These are phyloP conservation scores for Clitarchus hookeri DNA, from an alignment of 2,888 invertebrate genomes.

Conservation along the genomic window DNA sequence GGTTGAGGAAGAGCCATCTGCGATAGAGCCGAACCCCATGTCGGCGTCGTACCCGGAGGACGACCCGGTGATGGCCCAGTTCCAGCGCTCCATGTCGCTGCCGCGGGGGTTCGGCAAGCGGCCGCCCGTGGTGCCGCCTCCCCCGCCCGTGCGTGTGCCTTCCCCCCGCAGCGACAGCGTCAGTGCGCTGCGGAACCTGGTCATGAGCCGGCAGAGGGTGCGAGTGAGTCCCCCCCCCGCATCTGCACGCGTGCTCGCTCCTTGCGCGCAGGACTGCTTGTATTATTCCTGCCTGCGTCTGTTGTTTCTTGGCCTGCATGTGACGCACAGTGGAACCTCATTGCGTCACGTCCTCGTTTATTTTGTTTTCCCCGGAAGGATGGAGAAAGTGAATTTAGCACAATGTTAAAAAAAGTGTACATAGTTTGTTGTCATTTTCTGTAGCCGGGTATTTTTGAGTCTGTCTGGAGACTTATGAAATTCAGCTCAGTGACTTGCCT, in stretches of 20 bases:
- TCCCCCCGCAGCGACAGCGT: slow-evolving; percentile 53
- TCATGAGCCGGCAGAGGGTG: slow-evolving; percentile 52
- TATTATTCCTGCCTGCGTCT: too few species aligned
- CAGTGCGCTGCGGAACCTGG: slow-evolving; percentile 52
- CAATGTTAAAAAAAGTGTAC: too few species aligned
- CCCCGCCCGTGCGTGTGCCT: slow-evolving; percentile 47
- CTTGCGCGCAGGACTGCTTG: not conserved
- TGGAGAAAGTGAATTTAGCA: too few species aligned
- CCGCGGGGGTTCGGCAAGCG: slow-evolving; percentile 55
- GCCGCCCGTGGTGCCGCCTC: slow-evolving; percentile 52
- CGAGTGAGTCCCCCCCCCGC: slow-evolving; percentile 48
- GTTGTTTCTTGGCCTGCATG: too few species aligned
- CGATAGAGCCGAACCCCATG: slow-evolving; percentile 46
- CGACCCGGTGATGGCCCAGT: slow-evolving; percentile 50
- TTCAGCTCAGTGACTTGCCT: too few species aligned
- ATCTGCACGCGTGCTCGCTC: not conserved
- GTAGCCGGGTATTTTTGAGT: too few species aligned
- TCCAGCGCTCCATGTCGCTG: slow-evolving; percentile 56
- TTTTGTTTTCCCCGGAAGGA: too few species aligned
- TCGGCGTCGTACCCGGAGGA: slow-evolving; percentile 47
- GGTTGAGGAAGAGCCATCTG: slow-evolving; percentile 52
- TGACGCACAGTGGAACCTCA: too few species aligned
- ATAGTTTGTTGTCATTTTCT: too few species aligned
- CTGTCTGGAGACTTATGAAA: too few species aligned
- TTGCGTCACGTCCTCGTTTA: too few species aligned